These are phyloP conservation scores for Desmodus rotundus DNA, from an alignment of 2,113 vertebrate genomes.

Conservation along the genomic window DNA sequence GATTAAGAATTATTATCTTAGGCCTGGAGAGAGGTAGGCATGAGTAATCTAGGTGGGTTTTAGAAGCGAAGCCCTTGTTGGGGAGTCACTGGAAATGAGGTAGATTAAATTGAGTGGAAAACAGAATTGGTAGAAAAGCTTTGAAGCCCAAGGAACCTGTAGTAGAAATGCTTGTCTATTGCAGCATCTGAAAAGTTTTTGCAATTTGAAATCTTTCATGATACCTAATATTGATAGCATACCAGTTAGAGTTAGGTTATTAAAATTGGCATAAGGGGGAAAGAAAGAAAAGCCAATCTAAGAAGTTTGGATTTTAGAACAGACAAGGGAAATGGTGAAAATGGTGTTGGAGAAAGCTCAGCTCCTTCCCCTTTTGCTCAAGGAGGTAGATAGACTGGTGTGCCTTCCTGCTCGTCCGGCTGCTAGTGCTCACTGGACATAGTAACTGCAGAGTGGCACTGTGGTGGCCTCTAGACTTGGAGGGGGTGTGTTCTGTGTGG, in stretches of 20 bases:
- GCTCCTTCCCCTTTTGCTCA: background rate
- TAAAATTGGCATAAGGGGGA: background rate
- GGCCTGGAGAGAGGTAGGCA: background rate
- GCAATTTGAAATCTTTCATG: background rate
- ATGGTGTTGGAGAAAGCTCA: background rate
- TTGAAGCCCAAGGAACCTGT: background rate
- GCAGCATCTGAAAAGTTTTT: background rate
- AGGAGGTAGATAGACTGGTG: background rate
- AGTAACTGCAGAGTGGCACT: background rate
- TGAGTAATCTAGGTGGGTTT: background rate
- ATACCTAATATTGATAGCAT: background rate
- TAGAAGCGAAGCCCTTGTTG: background rate
- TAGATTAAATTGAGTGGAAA: background rate
- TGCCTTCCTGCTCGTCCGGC: background rate
- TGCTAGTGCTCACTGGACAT: background rate
- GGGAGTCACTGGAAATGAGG: background rate
- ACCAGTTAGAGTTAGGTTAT: background rate
- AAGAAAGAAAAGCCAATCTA: background rate
- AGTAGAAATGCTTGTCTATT: background rate
- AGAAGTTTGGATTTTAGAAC: background rate
- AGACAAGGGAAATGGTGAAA: background rate
- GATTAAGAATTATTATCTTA: background rate
- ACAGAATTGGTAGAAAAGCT: background rate
- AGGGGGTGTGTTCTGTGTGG: background rate
- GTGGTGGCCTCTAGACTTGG: background rate